These are phyloP conservation scores for Brachyalestes nurse DNA, from an alignment of 2,797 vertebrate genomes.

Conservation along the genomic window DNA sequence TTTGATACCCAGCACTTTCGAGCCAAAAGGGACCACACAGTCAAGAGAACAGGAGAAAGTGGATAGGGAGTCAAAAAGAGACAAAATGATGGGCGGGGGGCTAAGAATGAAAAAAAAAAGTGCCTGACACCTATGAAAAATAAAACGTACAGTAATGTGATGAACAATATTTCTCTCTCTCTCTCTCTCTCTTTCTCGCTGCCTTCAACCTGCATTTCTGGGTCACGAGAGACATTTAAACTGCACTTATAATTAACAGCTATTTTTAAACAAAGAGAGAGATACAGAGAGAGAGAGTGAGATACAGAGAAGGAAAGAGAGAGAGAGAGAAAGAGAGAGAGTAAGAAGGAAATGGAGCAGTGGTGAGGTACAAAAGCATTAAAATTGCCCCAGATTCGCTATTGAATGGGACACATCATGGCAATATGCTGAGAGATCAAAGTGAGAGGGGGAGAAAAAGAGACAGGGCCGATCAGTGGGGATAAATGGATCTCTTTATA, in stretches of 20 bases:
- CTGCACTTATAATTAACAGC: slow-evolving; percentile 99
- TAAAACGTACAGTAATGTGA: slow-evolving; percentile 30
- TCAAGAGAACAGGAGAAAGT: slow-evolving; percentile 50
- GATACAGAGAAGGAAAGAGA: slow-evolving; percentile 63
- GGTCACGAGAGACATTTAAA: slow-evolving; percentile 99
- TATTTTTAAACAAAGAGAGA: slow-evolving; percentile 98
- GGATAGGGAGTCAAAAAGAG: slow-evolving; percentile 65
- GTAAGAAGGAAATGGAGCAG: slow-evolving; percentile 92
- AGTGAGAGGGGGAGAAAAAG: slow-evolving; percentile 92
- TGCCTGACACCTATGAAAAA: slow-evolving; percentile 69
- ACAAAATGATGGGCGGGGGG: slow-evolving; percentile 69
- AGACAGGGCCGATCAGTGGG: slow-evolving; percentile 97
- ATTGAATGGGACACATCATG: slow-evolving; percentile 99
- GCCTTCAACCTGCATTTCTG: slow-evolving; percentile 96
- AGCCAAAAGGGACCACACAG: slow-evolving; percentile 61
- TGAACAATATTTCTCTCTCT: slow-evolving; percentile 72
- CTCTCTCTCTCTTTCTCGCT: slow-evolving; percentile 71
- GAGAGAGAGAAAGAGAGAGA: slow-evolving; percentile 1
- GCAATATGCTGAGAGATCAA: slow-evolving; percentile 99
- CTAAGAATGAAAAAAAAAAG: too few species aligned
- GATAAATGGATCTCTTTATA: slow-evolving; percentile 99
- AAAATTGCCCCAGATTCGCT: slow-evolving; percentile 99
- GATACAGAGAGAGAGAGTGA: slow-evolving; percentile 54
- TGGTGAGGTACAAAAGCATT: slow-evolving; percentile 99
- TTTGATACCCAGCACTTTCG: slow-evolving; percentile 31